Evolutionary conservation across 2,888 invertebrate genomes (phyloP), one percentile per base, ranked within the genome.

Genomic region (Entomobrya multifasciata): DNA sequence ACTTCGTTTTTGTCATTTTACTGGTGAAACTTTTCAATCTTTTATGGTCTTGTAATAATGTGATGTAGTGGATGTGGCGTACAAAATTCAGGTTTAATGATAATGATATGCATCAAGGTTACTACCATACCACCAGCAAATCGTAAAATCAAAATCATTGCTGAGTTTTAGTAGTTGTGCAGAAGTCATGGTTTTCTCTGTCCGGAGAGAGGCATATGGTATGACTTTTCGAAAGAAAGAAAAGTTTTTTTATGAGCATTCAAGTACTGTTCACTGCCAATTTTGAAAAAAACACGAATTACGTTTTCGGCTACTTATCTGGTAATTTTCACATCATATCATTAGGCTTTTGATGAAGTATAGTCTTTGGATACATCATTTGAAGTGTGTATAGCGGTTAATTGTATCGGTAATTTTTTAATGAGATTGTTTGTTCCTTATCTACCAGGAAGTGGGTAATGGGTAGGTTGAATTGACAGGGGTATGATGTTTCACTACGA

Each of bases 21-120:
- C 36, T 6, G 36, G 36, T 36, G 36, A 36, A 36, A 6, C 36
- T 36, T n/a, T 8, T 60, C 13, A 5, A 15, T 27, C 27, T 30
- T 65, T 65, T 65, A 65, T 65, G 65, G 2, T 65, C 41, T 65
- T 65, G 36, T 65, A 65, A 36, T 41, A 36, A 62, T 62, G 41
- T 41, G 65, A 41, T 20, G 17, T 30, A 27, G 11, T 8, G 36
- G 25, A 25, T 20, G 60, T 27, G 36, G 36, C 8, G 36, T 36
- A 36, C 36, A 41, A 15, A 65, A 25, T 65, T 65, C 65, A 65
- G 65, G 65, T 65, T 65, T 65, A 65, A 65, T 65, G 36, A 36
- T 36, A 36, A 36, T 36, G 65, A 65, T 41, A 65, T 65, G 65
- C 65, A 65, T 65, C 65, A 65, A 65, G 65, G 65, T 65, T 65